These are phyloP conservation scores for Scotopteryx bipunctaria DNA, from an alignment of 2,888 invertebrate genomes.

Conservation along the genomic window DNA sequence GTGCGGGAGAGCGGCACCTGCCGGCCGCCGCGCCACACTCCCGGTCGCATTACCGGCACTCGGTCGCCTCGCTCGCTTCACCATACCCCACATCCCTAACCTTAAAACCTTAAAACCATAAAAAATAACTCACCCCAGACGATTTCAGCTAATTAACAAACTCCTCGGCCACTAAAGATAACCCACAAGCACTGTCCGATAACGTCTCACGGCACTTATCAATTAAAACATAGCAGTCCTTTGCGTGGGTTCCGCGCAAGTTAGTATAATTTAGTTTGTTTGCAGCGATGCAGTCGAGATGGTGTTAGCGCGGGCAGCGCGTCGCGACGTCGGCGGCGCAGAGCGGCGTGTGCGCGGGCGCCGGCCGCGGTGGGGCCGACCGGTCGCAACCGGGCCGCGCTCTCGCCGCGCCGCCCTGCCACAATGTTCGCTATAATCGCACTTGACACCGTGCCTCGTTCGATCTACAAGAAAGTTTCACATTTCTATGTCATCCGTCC, in stretches of 20 bases:
- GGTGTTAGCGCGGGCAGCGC: constrained; percentile 65
- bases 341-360: constrained; percentile 72
- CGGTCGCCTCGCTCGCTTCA: constrained; percentile 56
- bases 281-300: constrained; percentile 48
- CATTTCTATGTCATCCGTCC: constrained; percentile 72
- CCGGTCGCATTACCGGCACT: constrained; percentile 65
- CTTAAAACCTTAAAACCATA: constrained; percentile 8
- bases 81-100: constrained; percentile 56
- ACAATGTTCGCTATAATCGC: constrained; percentile 72
- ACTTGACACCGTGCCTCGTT: constrained; percentile 78
- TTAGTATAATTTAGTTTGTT: constrained; percentile 51
- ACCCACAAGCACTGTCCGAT: constrained; percentile 50
- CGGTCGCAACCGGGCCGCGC: constrained; percentile 81
- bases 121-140: constrained; percentile 35
- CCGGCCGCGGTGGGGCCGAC: constrained; percentile 75
- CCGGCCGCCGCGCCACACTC: constrained; percentile 56
- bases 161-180: constrained; percentile 44
- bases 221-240: constrained; percentile 62
- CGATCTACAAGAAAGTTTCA: constrained; percentile 78
- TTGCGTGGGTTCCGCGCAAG: constrained; percentile 54
- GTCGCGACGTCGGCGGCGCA: constrained; percentile 80
- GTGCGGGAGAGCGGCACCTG: constrained; percentile 21
- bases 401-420: constrained; percentile 70
- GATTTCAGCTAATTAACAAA: constrained; percentile 23
- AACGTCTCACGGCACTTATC: constrained; percentile 52